A percentile compares a stretch with the other conserved stretches of the same genome.
Evolutionary conservation across 2,888 invertebrate species (phyloP).

Genomic region (Xestoiulus laeticollis): DNA sequence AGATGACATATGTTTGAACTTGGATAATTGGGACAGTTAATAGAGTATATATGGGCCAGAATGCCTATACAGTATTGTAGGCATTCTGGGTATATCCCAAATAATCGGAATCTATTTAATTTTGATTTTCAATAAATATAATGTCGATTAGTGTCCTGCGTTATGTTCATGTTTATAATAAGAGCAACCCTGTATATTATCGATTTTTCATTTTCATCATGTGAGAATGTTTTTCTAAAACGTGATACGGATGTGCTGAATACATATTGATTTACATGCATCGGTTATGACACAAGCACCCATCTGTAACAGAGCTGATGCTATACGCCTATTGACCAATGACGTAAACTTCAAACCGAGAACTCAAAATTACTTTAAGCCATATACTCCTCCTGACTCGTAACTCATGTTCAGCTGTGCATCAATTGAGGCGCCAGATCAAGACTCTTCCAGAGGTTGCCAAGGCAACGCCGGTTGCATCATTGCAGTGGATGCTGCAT

Average conservation of each 20-base stretch:
- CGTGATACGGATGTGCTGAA: background rate
- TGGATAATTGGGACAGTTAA: too few species aligned
- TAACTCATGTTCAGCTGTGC: background rate
- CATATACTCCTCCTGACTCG: background rate
- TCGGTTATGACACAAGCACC: background rate
- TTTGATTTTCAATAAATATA: too few species aligned
- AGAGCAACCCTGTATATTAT: background rate
- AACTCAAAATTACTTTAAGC: background rate
- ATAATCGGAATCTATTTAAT: too few species aligned
- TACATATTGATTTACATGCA: background rate
- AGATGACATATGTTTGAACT: too few species aligned
- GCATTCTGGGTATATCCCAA: too few species aligned
- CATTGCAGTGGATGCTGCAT: conserved; percentile 43
- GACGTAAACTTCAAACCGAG: background rate
- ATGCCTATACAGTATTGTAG: too few species aligned
- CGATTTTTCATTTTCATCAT: background rate
- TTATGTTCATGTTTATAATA: too few species aligned
- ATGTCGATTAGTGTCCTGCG: too few species aligned
- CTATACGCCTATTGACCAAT: too few species aligned
- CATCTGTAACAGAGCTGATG: background rate
- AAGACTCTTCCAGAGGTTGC: background rate
- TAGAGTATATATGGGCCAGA: too few species aligned
- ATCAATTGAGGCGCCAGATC: background rate
- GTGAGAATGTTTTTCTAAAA: background rate
- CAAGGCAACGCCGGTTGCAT: conserved; percentile 25